Conservation (phyloP, 2,797 vertebrate species). For the Pelobates cultripes region DNA sequence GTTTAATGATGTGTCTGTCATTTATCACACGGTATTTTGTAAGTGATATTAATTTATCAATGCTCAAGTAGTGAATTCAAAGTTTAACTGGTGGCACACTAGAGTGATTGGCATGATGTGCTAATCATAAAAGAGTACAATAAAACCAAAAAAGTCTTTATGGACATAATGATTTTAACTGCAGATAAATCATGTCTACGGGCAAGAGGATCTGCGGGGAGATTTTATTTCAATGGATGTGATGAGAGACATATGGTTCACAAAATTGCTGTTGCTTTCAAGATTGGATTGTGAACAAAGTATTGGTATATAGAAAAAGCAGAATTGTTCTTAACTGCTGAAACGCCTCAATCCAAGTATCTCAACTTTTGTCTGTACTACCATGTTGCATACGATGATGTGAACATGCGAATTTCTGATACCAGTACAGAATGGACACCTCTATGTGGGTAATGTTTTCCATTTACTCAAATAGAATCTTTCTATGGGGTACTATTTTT, state of each 20-base stretch:
- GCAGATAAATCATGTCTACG: slow-evolving; percentile 37
- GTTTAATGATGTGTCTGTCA: slow-evolving; percentile 36
- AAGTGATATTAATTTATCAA: slow-evolving; percentile 36
- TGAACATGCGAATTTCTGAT: background rate
- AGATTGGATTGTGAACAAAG: background rate
- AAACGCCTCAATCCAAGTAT: background rate
- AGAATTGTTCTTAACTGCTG: background rate
- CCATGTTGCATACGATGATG: background rate
- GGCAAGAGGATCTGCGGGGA: background rate
- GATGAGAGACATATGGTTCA: slow-evolving; percentile 40
- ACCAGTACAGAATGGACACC: too few species aligned
- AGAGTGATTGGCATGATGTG: slow-evolving; percentile 36
- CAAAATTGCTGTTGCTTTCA: background rate
- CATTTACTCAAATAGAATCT: too few species aligned
- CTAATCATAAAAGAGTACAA: slow-evolving; percentile 33
- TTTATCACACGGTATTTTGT: slow-evolving; percentile 35
- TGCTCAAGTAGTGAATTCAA: slow-evolving; percentile 19
- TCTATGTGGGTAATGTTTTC: too few species aligned
- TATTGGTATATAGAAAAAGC: background rate
- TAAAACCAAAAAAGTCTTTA: slow-evolving; percentile 32
- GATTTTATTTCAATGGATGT: slow-evolving; percentile 17
- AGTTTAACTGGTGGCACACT: slow-evolving; percentile 30
- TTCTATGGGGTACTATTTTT: too few species aligned
- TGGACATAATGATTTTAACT: slow-evolving; percentile 39
- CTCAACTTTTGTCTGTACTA: background rate